phyloP scores from a whole-genome alignment of 2,888 invertebrate genomes.

The Julus scandinavius region DNA sequence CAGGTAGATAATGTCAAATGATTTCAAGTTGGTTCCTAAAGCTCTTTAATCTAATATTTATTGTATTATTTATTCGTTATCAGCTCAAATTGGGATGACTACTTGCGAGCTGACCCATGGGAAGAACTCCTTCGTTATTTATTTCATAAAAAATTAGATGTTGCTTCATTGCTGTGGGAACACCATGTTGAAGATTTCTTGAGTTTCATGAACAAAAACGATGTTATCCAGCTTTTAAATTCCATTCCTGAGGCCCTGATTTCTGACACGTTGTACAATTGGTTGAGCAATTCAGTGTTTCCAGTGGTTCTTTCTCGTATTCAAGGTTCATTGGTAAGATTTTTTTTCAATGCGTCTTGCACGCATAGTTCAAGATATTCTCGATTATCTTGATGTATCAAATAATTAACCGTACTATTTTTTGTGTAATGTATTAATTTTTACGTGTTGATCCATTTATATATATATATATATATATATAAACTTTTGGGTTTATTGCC shows the following conservation, averaged over 20 bases:
- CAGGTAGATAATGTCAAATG: neutral
- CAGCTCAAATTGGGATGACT: conserved; percentile 28
- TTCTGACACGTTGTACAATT: conserved; percentile 17
- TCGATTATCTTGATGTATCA: too few species aligned
- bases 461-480: too few species aligned
- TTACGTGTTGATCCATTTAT: too few species aligned
- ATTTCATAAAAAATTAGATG: conserved; percentile 7
- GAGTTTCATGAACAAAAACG: neutral
- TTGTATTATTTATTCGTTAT: neutral
- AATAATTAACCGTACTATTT: too few species aligned
- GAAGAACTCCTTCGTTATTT: conserved; percentile 16
- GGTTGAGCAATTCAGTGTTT: conserved; percentile 24
- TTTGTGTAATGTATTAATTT: too few species aligned
- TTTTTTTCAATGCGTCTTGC: neutral
- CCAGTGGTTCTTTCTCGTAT: neutral
- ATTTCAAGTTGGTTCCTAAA: neutral
- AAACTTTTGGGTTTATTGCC: too few species aligned
- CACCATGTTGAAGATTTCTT: conserved; percentile 7
- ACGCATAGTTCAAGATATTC: too few species aligned
- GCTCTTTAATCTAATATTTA: neutral
- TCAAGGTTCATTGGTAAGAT: conserved; percentile 31
- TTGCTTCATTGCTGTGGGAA: conserved; percentile 35
- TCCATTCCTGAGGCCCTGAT: neutral
- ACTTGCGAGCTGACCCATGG: conserved; percentile 27
- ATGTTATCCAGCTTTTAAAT: neutral